Conservation (phyloP, 2,888 invertebrate genomes). For the Xestia ashworthii region DNA sequence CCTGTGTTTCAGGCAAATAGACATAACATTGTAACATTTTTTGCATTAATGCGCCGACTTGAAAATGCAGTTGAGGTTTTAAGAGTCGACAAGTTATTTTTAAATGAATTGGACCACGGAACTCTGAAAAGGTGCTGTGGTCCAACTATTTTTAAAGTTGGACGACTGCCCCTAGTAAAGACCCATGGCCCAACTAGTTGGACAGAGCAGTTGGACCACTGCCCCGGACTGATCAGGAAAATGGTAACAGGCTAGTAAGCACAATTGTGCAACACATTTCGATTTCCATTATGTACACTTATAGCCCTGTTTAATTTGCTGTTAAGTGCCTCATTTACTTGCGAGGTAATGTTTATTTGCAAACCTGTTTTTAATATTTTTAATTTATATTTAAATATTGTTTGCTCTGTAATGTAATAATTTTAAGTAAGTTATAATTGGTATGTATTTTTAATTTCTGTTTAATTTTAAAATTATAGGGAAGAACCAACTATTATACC, state of each 20-base stretch:
- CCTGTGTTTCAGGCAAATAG: no score
- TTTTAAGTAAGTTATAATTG: not conserved
- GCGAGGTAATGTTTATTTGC: not conserved
- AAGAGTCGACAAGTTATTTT: no score
- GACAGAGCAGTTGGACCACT: no score
- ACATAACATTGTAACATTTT: no score
- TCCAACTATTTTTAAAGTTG: no score
- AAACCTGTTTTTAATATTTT: not conserved
- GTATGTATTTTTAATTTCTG: slow-evolving; percentile 2
- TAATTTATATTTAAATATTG: not conserved
- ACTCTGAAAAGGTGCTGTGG: no score
- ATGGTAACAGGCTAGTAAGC: not conserved
- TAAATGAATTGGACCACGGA: no score
- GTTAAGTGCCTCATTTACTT: not conserved
- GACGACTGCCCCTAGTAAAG: no score
- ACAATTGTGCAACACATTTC: not conserved
- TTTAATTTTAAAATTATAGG: slow-evolving; percentile 67
- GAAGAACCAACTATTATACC: slow-evolving; percentile 91
- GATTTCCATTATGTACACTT: slow-evolving; percentile 17
- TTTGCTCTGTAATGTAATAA: slow-evolving; percentile 4
- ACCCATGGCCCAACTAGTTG: no score
- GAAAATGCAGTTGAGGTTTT: no score
- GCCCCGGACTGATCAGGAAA: not conserved
- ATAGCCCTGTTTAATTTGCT: slow-evolving; percentile 8
- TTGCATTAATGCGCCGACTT: no score